Evolutionary conservation across 92 coral and sea anemone species (phyloP).

Genomic region (Parazoanthus swiftii): DNA sequence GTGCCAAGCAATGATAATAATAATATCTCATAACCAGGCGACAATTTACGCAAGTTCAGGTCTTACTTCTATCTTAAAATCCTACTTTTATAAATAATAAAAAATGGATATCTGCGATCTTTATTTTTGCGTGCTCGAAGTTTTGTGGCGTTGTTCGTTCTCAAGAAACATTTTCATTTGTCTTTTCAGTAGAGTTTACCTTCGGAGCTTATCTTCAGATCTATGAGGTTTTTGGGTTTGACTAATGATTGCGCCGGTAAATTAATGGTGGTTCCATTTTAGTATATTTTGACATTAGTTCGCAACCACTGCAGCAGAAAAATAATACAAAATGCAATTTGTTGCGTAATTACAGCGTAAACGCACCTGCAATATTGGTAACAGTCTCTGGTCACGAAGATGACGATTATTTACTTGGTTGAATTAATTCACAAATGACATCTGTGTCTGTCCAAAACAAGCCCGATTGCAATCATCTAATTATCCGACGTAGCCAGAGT

Average conservation of each 20-base stretch:
- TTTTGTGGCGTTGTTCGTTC: neutral
- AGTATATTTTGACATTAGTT: neutral
- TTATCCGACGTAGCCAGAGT: conserved; percentile 1
- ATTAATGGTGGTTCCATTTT: no score
- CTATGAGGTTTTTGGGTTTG: neutral
- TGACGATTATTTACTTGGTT: neutral
- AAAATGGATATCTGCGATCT: neutral
- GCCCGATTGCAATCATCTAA: neutral
- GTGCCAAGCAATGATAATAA: no score
- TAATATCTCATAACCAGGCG: neutral
- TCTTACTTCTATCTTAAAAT: neutral
- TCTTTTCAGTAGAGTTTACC: neutral
- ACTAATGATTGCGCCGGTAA: neutral
- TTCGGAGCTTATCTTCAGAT: neutral
- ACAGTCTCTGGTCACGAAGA: neutral
- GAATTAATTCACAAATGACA: conserved; percentile 1
- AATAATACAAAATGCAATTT: neutral
- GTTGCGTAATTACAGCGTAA: neutral
- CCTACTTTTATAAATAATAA: neutral
- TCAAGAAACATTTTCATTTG: neutral
- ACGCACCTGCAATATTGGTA: neutral
- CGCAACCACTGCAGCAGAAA: neutral
- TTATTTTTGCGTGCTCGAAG: neutral
- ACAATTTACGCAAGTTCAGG: neutral
- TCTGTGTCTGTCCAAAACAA: neutral